Evolutionary conservation across 2,888 invertebrate genomes (phyloP).

Genomic region (Melikaiella ostensackeni): DNA sequence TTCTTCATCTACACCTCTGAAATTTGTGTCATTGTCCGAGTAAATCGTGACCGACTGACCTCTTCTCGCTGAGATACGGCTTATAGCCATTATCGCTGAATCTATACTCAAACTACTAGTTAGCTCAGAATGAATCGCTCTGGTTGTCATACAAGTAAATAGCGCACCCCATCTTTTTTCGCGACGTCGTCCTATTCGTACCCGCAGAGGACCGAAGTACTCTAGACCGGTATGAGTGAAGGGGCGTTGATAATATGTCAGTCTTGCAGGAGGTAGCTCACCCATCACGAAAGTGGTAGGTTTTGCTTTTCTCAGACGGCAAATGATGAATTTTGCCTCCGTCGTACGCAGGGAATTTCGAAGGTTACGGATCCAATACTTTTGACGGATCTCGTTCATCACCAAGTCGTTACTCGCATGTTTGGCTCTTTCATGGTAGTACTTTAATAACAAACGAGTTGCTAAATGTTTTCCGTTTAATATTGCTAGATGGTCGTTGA

Average conservation of each 20-base stretch:
- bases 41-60: too few relatives aligned
- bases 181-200: conserved; percentile 31
- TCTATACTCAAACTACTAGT: too few relatives aligned
- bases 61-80: too few relatives aligned
- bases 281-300: conserved; percentile 15
- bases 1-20: too few relatives aligned
- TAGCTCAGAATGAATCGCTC: too few relatives aligned
- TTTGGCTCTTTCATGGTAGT: too few relatives aligned
- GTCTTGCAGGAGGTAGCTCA: conserved; percentile 40
- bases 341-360: neutral
- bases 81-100: too few relatives aligned
- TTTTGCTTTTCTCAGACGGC: too few relatives aligned
- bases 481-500: too few relatives aligned
- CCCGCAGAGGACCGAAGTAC: neutral
- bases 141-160: conserved; percentile 50
- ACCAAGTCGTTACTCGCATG: neutral
- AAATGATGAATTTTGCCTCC: neutral
- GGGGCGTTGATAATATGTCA: conserved; percentile 42
- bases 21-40: too few relatives aligned
- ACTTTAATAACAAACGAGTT: too few relatives aligned
- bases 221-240: conserved; percentile 50
- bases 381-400: neutral
- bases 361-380: neutral
- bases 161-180: conserved; percentile 50
- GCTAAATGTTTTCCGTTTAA: too few relatives aligned